Conservation (phyloP, 2,888 invertebrate genomes). For the Rhagophthalmus giganteus region DNA sequence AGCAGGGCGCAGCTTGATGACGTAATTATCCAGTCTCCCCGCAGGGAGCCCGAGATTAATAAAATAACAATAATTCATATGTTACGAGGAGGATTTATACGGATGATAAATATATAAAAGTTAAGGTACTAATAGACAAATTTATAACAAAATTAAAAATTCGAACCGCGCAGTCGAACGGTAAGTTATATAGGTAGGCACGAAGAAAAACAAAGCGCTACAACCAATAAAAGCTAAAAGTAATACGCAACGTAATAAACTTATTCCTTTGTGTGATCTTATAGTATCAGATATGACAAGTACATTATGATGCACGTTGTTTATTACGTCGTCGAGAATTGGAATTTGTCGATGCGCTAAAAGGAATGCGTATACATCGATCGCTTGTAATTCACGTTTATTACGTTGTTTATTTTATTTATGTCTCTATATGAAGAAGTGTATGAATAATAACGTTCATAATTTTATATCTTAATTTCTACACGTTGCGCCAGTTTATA, state of each 20-base stretch:
- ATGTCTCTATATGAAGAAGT: no score
- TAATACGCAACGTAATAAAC: constrained; percentile 28
- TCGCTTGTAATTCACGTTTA: constrained; percentile 39
- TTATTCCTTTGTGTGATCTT: constrained; percentile 24
- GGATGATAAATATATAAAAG: constrained; percentile 33
- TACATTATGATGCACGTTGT: constrained; percentile 49
- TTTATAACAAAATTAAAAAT: no score
- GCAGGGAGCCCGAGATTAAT: constrained; percentile 50
- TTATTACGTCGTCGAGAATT: constrained; percentile 47
- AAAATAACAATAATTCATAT: constrained; percentile 51
- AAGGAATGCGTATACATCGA: constrained; percentile 50
- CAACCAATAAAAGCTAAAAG: no score
- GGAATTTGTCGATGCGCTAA: constrained; percentile 50
- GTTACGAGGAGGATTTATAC: constrained; percentile 42
- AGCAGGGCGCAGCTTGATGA: constrained; percentile 47
- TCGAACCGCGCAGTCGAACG: no score
- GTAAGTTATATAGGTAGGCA: no score
- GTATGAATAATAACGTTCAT: no score
- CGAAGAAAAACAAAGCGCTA: no score
- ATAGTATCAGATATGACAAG: constrained; percentile 42
- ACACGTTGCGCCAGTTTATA: no score
- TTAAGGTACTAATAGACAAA: constrained; percentile 21
- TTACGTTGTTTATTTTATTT: constrained; percentile 28
- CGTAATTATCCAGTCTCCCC: constrained; percentile 51
- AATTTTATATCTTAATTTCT: no score